A percentile compares a stretch with the other conserved stretches of the same genome.
Evolutionary conservation across 2,113 vertebrate species (phyloP).

Genomic region (Hiodon alosoides): DNA sequence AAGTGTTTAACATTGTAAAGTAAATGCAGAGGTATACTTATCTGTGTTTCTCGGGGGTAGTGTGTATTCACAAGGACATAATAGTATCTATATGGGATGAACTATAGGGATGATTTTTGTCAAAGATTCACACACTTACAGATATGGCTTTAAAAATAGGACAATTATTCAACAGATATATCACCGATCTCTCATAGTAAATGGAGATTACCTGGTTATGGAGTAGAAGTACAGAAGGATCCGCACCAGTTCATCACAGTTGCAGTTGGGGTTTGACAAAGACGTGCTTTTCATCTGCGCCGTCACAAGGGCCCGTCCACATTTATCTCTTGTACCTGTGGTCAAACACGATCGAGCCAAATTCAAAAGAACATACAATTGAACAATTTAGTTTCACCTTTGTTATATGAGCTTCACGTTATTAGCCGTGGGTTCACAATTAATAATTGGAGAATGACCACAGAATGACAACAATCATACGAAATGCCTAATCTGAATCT

Average conservation of each 20-base stretch:
- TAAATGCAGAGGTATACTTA: too few relatives aligned
- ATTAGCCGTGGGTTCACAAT: too few relatives aligned
- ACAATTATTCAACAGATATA: too few relatives aligned
- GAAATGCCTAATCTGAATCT: neutral
- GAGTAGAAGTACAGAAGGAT: slow-evolving; percentile 71
- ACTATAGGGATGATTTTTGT: neutral
- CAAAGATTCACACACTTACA: too few relatives aligned
- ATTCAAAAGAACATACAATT: neutral
- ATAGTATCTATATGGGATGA: too few relatives aligned
- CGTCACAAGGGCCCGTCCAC: slow-evolving; percentile 67
- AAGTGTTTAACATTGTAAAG: too few relatives aligned
- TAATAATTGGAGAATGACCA: too few relatives aligned
- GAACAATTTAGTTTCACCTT: too few relatives aligned
- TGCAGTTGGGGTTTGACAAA: slow-evolving; percentile 68
- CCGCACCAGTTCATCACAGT: slow-evolving; percentile 52
- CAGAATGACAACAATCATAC: neutral
- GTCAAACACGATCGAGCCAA: neutral
- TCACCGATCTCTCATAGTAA: neutral
- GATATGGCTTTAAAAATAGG: too few relatives aligned
- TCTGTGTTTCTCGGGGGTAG: neutral
- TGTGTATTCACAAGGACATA: neutral
- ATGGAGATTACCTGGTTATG: slow-evolving; percentile 68
- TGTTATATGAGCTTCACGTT: too few relatives aligned
- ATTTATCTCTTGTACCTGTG: slow-evolving; percentile 69
- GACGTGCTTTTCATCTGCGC: slow-evolving; percentile 53